Conservation (phyloP, 2,888 invertebrate species). For the Bimastos eiseni region DNA sequence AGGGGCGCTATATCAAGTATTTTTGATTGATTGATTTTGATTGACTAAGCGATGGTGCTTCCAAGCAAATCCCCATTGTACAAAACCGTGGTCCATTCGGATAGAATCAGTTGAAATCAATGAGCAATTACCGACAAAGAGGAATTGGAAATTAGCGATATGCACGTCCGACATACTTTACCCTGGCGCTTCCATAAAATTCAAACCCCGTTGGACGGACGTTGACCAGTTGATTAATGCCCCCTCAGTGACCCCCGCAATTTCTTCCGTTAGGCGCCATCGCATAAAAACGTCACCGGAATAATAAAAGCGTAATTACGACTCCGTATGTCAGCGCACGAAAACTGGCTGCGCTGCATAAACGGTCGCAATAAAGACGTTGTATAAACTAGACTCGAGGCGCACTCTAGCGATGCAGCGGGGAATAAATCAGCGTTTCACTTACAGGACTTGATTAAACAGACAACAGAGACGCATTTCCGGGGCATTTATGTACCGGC, state of each 20-base stretch:
- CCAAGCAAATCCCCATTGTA: not conserved
- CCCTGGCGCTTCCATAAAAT: not conserved
- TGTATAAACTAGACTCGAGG: not conserved
- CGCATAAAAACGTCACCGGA: not conserved
- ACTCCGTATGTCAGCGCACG: not conserved
- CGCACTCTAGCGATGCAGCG: not conserved
- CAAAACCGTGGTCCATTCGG: not conserved
- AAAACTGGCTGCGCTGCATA: not conserved
- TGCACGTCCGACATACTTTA: not conserved
- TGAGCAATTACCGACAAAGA: not conserved
- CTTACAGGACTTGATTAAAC: not conserved
- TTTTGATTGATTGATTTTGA: too few species aligned
- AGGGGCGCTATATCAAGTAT: too few species aligned
- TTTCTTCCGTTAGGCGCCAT: not conserved
- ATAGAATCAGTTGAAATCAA: not conserved
- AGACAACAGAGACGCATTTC: not conserved
- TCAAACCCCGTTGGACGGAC: not conserved
- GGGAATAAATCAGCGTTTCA: conserved; percentile 13
- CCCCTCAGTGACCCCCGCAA: not conserved
- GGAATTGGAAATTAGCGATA: not conserved
- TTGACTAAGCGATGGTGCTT: not conserved
- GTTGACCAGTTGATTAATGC: not conserved
- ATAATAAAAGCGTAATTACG: not conserved
- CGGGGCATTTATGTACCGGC: not conserved
- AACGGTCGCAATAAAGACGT: not conserved